Evolutionary conservation across 2,888 invertebrate genomes (phyloP).

Genomic region (Automeris io): DNA sequence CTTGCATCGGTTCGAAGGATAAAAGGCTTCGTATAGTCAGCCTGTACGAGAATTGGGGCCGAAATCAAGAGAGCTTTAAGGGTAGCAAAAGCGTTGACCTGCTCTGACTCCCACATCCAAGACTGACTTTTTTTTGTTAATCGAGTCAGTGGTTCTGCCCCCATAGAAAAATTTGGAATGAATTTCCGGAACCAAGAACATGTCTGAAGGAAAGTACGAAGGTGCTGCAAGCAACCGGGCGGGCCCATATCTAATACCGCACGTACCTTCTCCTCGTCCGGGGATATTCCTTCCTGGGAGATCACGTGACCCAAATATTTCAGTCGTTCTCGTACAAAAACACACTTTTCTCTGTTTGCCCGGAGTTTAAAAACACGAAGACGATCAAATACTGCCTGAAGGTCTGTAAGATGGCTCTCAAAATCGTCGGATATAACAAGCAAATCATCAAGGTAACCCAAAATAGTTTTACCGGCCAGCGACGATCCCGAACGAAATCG

Average conservation of each 20-base stretch:
- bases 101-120: slow-evolving; percentile 24
- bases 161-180: slow-evolving; percentile 19
- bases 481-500: slow-evolving; percentile 15
- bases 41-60: slow-evolving; percentile 21
- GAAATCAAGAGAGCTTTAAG: slow-evolving; percentile 17
- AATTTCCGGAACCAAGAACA: slow-evolving; percentile 34
- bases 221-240: slow-evolving; percentile 15
- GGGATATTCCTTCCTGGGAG: slow-evolving; percentile 12
- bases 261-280: slow-evolving; percentile 15
- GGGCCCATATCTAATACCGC: slow-evolving; percentile 14
- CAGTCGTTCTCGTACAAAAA: slow-evolving; percentile 15
- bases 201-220: slow-evolving; percentile 19
- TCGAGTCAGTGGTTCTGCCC: slow-evolving; percentile 25
- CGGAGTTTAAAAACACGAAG: slow-evolving; percentile 22
- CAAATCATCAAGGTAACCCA: slow-evolving; percentile 33
- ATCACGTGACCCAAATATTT: slow-evolving; percentile 23
- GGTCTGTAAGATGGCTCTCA: slow-evolving; percentile 21
- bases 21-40: slow-evolving; percentile 24
- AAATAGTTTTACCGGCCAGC: slow-evolving; percentile 16
- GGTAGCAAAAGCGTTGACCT: slow-evolving; percentile 14
- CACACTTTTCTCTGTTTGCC: slow-evolving; percentile 25
- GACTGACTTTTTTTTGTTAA: slow-evolving; percentile 24
- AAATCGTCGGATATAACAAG: slow-evolving; percentile 21
- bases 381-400: slow-evolving; percentile 20
- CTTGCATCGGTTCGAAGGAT: slow-evolving; percentile 30